Evolutionary conservation across 2,113 vertebrate species (phyloP).

Genomic region (Psephotus haematonotus): DNA sequence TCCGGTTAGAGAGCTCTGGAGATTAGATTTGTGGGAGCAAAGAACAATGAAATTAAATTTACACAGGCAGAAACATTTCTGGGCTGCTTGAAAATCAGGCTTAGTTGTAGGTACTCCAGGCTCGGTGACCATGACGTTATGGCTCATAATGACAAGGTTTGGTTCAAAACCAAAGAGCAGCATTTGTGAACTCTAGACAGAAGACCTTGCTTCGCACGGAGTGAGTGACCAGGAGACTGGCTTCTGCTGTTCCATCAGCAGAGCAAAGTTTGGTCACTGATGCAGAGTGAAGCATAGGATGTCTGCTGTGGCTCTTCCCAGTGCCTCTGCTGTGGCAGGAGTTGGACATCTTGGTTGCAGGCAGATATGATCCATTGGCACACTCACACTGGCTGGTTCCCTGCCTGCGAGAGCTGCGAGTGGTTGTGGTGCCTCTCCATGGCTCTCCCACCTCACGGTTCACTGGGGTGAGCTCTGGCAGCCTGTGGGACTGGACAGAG

Average conservation of each 20-base stretch:
- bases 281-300: rapidly evolving
- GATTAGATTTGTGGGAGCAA: constrained; percentile 7
- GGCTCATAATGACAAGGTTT: neutral
- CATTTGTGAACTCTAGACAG: neutral
- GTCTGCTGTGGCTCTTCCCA: neutral
- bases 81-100: neutral
- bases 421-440: neutral
- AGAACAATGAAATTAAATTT: neutral
- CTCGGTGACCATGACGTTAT: rapidly evolving
- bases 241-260: neutral
- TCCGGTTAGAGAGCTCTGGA: neutral
- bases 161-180: neutral
- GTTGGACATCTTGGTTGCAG: neutral
- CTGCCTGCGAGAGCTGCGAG: rapidly evolving
- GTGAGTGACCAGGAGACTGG: neutral
- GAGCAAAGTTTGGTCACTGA: neutral
- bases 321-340: neutral
- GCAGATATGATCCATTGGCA: neutral
- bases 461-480: neutral
- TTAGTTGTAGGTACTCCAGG: neutral
- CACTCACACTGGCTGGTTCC: rapidly evolving
- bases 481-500: neutral
- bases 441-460: neutral
- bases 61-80: neutral
- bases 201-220: rapidly evolving